Base-by-base conservation (phyloP, 2,113 vertebrate species). In the Scophthalmus maximus region DNA sequence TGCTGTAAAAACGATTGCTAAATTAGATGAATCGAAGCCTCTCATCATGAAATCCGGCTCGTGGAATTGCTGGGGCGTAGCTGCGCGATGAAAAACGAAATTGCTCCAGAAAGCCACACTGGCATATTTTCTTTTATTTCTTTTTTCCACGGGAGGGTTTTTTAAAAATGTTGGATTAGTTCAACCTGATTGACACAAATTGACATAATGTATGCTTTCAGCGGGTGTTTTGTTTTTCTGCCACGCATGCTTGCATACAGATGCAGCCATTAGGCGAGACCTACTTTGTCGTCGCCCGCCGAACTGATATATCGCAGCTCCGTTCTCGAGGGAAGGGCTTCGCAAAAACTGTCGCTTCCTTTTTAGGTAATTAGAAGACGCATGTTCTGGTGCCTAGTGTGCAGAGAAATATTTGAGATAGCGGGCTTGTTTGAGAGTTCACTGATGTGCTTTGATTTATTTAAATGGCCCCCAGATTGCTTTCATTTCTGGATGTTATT, bases 11-110 rank as follows among this genome's bases (percentile, higher is more conserved):
- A 86, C n/a, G 55, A 76, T 44, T 26, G 68, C 50, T 78, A 86
- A 86, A 84, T 81, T 70, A 84, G 68, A 79, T 64, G 79, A 80
- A 78, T 78, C 36, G 23, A 65, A 78, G 83, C 51, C 67, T 70
- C 82, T 76, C 76, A 34, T 86, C 47, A n/a, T 88, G 44, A 75
- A 83, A 78, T 67, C 81, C 59, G 64, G 51, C 65, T 72, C 18
- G 65, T 14, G 25, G 62, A 47, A 71, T 65, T 76, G 64, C 73
- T 3, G 27, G 26, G 53, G 80, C 42, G 55, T 62, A 44, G 60
- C 70, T 29, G 68, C 52, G 15, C 4, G 8, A 14, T 42, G 38
- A 44, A 72, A 81, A 70, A 70, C 49, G 5, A 42, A 76, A 81
- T 65, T 52, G 75, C 79, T 65, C 42, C 47, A 47, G 57, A 68